Evolutionary conservation across 2,113 vertebrate genomes (phyloP), one percentile per base, ranked within the genome.

Genomic region (Silurus glanis): DNA sequence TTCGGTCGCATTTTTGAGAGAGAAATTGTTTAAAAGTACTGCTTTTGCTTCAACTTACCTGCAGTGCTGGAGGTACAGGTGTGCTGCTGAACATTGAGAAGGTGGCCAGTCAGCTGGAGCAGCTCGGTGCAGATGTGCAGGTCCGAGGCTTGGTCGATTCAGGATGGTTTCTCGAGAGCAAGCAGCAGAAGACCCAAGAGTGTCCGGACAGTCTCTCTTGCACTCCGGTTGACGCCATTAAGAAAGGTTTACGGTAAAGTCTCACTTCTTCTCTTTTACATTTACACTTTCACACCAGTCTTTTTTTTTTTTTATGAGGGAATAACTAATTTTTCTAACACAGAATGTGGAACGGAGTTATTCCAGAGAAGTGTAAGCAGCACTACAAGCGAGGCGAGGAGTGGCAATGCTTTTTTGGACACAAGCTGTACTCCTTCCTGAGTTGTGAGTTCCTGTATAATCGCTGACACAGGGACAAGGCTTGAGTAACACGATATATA

Each of bases 331-430:
- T 17, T 12, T 69, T 75, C 5, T 23, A 80, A 55, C 55, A 89
- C 85, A 96, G 96, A 87, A 86, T 96, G 86, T 96, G 96, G 96
- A 96, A 95, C 49, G 95, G 95, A 3, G 90, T 94, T 51, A 93
- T 96, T 55, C 96, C 95, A 62, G 94, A 96, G 14, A 93, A 93
- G 83, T 96, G 96, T 82, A 93, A 91, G 59, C 94, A 95, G 89
- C 94, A 95, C 78, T 95, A 94, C 88, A 95, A 93, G 89, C 92
- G 84, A 90, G 95, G 94, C 55, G 95, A 96, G 88, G 95, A 96
- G 64, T 96, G 96, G 96, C 95, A 95, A 85, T 96, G 96, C 90
- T 95, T 96, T 91, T 96, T 95, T 87, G 96, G 95, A 64, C 93
- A 95, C 88, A 95, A 92, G 88, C 90, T 96, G 7, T 96, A 95